Evolutionary conservation across 2,888 invertebrate species (phyloP).

Genomic region (Drosophila mimetica): DNA sequence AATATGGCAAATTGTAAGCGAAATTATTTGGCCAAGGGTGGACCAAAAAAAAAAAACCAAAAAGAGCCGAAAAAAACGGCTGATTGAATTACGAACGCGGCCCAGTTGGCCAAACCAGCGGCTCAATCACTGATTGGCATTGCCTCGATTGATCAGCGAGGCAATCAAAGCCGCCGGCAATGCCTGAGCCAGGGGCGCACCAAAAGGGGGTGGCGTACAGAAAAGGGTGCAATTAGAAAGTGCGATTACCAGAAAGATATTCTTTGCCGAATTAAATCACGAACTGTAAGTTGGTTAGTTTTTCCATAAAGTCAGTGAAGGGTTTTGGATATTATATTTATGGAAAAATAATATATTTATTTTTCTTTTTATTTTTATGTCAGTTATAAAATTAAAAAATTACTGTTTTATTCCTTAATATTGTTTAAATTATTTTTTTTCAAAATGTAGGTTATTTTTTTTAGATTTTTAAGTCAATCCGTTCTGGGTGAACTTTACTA

Average conservation of each 20-base stretch:
- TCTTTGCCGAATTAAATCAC: not conserved
- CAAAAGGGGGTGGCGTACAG: not conserved
- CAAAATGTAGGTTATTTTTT: too few relatives aligned
- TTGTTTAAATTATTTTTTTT: too few relatives aligned
- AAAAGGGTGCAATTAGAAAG: not conserved
- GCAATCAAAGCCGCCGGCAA: conserved; percentile 62
- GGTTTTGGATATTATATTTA: too few relatives aligned
- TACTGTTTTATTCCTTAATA: too few relatives aligned
- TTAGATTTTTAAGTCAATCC: too few relatives aligned
- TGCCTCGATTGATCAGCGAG: conserved; percentile 54
- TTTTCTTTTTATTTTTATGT: too few relatives aligned
- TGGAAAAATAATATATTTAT: too few relatives aligned
- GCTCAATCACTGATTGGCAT: conserved; percentile 40
- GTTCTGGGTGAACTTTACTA: too few relatives aligned
- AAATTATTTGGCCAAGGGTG: conserved; percentile 50
- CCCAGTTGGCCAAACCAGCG: conserved; percentile 34
- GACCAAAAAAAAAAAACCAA: not conserved
- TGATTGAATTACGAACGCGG: conserved; percentile 40
- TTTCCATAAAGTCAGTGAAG: not conserved
- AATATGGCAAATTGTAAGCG: conserved; percentile 39
- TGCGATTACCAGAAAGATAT: not conserved
- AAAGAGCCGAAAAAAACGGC: not conserved
- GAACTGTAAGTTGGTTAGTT: not conserved
- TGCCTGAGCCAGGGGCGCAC: not conserved
- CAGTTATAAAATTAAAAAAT: too few relatives aligned